Conservation (phyloP, 2,797 vertebrate species). For the Thamnophis elegans region DNA sequence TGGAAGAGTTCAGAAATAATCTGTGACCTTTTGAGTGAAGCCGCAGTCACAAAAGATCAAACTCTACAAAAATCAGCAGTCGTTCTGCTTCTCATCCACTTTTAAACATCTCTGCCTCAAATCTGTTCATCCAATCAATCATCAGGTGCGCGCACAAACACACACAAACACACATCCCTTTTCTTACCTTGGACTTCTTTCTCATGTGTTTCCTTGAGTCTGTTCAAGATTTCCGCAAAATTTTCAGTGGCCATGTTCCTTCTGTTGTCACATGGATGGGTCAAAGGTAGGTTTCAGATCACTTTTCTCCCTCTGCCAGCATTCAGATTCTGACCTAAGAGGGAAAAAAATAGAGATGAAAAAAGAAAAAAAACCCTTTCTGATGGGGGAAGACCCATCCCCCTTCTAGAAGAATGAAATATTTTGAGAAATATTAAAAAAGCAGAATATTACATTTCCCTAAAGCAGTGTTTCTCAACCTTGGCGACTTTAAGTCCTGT, state of each 20-base stretch:
- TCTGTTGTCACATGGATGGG: background rate
- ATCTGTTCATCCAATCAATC: background rate
- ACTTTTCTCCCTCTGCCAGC: background rate
- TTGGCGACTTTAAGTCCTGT: too few species aligned
- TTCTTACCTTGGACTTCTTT: conserved; percentile 79
- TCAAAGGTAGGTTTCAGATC: fast-evolving
- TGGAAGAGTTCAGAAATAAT: conserved; percentile 42
- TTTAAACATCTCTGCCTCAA: background rate
- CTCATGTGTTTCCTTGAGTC: conserved; percentile 87
- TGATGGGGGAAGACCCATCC: background rate
- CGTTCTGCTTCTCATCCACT: background rate
- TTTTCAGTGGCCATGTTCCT: conserved; percentile 72
- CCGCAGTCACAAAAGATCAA: background rate
- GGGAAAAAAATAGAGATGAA: background rate
- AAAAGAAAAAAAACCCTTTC: background rate
- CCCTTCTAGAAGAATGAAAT: too few species aligned
- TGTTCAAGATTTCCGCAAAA: conserved; percentile 83
- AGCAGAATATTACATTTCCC: too few species aligned
- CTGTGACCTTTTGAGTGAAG: background rate
- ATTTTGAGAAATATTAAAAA: too few species aligned
- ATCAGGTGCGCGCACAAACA: background rate
- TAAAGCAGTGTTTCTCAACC: too few species aligned
- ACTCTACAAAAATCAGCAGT: background rate
- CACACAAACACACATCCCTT: fast-evolving
- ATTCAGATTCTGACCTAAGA: conserved; percentile 35